A percentile compares a stretch with the other conserved stretches of the same genome.
These are phyloP conservation scores for Psilanteris sp. DNA, from an alignment of 1,140 invertebrate genomes.

Conservation along the genomic window DNA sequence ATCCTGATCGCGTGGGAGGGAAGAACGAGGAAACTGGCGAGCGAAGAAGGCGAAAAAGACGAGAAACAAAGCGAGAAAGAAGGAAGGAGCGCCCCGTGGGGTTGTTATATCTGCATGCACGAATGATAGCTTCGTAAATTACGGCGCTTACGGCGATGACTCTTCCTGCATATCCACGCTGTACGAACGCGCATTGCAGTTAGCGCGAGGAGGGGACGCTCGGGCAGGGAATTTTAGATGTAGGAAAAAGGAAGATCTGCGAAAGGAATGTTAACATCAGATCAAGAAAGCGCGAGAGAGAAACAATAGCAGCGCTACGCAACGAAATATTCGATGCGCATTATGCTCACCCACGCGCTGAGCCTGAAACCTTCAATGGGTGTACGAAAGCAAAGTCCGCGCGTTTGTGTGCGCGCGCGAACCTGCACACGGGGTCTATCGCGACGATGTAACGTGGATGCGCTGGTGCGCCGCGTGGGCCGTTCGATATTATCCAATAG, in stretches of 20 bases:
- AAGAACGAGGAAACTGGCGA: conserved; percentile 37
- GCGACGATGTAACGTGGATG: conserved; percentile 41
- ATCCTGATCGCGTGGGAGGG: conserved; percentile 40
- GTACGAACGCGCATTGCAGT: conserved; percentile 49
- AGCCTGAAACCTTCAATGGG: conserved; percentile 51
- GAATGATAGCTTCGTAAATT: conserved; percentile 77
- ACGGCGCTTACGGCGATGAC: conserved; percentile 73
- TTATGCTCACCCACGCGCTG: conserved; percentile 64
- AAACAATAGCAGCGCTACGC: conserved; percentile 61
- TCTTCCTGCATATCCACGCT: conserved; percentile 57
- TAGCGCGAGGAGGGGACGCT: conserved; percentile 20
- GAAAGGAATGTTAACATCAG: conserved; percentile 59
- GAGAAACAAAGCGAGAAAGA: conserved; percentile 54
- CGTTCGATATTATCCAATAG: conserved; percentile 58
- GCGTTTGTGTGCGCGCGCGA: conserved; percentile 16
- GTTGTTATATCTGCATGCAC: conserved; percentile 73
- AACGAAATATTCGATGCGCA: conserved; percentile 63
- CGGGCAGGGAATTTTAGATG: conserved; percentile 22
- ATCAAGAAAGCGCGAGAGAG: conserved; percentile 64
- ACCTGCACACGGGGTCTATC: conserved; percentile 1
- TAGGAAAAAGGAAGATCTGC: conserved; percentile 43
- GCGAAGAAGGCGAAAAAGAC: conserved; percentile 11
- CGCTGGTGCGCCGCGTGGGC: conserved; percentile 32
- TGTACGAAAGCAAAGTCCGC: conserved; percentile 6
- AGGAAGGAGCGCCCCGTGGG: conserved; percentile 51